Evolutionary conservation across 1,140 invertebrate genomes (phyloP), one percentile per base, ranked within the genome.

Genomic region (Drosophila arizonae): DNA sequence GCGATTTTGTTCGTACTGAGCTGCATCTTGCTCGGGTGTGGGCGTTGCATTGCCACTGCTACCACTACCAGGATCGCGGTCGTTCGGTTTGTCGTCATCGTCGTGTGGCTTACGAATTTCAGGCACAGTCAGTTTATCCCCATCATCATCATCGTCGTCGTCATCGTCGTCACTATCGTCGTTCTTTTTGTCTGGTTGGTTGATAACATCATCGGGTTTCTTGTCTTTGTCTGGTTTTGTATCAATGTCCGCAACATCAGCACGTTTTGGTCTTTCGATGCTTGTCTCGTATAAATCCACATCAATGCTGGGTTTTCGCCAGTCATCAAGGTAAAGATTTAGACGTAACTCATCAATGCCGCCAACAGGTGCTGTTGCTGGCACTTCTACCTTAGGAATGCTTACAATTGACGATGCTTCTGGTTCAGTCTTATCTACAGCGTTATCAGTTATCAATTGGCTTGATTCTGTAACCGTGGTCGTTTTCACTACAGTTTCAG

Each of bases 61-160:
- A 90, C 93, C 92, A 79, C 92, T 93, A 85, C 94, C 94, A 65
- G 92, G 93, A 91, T 94, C 95, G 77, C 93, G 93, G 74, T 95
- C 94, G 82, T 94, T 92, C 67, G 93, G 91, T 63, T 92, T 85
- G 84, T 93, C 93, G 67, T 93, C 91, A 68, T 93, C 92, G 43
- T 92, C 91, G 30, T 89, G 78, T 39, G 89, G 81, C 69, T 81
- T 86, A 92, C 87, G 72, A 75, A 92, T 82, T 70, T 92, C 86
- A 55, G 90, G 81, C 66, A 92, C 82, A 70, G 82, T 72, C 72
- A 90, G 82, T 45, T 77, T 80, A 77, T 82, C 73, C 51, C 67
- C 70, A 66, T 92, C 88, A 72, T 93, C 93, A 24, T 90, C 72
- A 10, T 91, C 82, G 5, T 90, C 82, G 5, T 90, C 81, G 1